Evolutionary conservation across 2,113 vertebrate species (phyloP).

Genomic region (Eubucco bourcierii): DNA sequence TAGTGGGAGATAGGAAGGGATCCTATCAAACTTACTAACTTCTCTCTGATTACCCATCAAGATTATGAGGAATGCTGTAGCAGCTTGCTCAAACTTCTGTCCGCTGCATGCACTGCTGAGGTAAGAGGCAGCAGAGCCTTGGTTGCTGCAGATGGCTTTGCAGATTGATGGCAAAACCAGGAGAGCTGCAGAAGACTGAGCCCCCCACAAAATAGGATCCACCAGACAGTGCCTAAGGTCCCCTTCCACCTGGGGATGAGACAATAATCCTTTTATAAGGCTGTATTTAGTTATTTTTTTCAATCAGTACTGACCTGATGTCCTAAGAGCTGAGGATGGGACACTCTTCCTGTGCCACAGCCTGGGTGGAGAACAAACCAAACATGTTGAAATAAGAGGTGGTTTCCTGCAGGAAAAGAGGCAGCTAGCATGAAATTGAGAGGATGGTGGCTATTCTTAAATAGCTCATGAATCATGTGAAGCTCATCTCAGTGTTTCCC

Average conservation of each 20-base stretch:
- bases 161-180: background rate
- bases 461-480: slow-evolving; percentile 10
- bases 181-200: background rate
- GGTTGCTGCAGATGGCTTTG: background rate
- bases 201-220: background rate
- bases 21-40: background rate
- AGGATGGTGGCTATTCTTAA: background rate
- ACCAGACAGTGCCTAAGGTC: background rate
- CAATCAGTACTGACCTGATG: background rate
- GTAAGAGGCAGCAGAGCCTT: background rate
- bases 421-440: background rate
- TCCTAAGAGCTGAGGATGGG: background rate
- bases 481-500: slow-evolving; percentile 21
- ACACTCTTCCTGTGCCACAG: background rate
- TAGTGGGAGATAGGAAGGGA: background rate
- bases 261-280: background rate
- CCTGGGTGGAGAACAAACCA: background rate
- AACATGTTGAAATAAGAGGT: background rate
- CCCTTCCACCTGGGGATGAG: background rate
- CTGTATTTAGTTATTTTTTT: background rate
- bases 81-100: background rate
- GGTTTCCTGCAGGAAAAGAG: background rate
- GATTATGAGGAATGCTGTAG: background rate
- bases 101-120: background rate
- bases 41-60: background rate